These are phyloP conservation scores for Nibea coibor DNA, from an alignment of 2,113 vertebrate species.

Conservation along the genomic window DNA sequence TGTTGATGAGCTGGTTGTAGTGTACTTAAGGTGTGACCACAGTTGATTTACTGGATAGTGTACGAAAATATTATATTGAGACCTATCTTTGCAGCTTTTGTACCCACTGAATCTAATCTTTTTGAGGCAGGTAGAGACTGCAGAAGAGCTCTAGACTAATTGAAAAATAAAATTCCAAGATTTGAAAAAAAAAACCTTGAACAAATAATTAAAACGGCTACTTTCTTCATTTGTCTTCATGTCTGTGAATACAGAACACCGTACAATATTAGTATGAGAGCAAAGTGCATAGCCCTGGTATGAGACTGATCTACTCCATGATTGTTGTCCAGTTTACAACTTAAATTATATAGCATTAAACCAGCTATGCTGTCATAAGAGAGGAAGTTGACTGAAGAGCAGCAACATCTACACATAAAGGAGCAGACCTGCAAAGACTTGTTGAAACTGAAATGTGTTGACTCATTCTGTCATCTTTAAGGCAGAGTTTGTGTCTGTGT, in stretches of 20 bases:
- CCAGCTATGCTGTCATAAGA: neutral
- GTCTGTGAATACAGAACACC: neutral
- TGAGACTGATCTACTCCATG: neutral
- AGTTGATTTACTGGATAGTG: neutral
- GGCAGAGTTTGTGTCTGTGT: neutral
- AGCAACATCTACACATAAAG: neutral
- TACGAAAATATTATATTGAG: neutral
- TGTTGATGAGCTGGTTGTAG: constrained; percentile 26
- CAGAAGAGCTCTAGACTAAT: neutral
- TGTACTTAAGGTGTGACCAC: constrained; percentile 3
- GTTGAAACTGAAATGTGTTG: neutral
- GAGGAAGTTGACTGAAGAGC: neutral
- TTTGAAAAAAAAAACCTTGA: neutral
- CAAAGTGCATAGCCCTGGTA: neutral
- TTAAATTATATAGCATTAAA: neutral
- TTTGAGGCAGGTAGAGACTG: neutral
- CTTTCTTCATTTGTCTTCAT: neutral
- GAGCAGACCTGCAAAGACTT: neutral
- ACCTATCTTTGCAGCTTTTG: neutral
- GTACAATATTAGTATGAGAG: neutral
- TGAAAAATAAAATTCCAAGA: neutral
- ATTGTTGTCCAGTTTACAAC: neutral
- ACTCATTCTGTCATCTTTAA: neutral
- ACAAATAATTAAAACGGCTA: neutral
- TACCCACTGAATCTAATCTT: neutral